Base-by-base conservation (phyloP, 2,888 invertebrate species). In the Ophioninae sp. region DNA sequence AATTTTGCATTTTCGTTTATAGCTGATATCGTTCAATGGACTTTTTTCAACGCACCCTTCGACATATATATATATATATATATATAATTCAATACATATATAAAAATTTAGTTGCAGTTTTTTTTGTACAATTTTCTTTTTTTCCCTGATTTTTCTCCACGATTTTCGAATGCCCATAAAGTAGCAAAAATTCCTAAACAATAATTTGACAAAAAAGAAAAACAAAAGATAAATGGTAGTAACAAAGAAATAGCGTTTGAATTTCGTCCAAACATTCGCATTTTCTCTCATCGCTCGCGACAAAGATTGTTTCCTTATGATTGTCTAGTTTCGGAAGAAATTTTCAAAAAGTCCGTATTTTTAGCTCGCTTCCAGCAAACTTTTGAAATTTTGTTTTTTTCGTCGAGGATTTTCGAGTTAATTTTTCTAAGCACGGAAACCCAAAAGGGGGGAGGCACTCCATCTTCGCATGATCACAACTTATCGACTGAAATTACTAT, bases 371-470 rank as follows among this genome's bases (percentile, higher is more conserved):
- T 64, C 37, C 17, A 17, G 8, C 67, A 22, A 22, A 20, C 65
- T 20, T 41, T 20, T 2, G 20, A n/a, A 64, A 20, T 22, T 39
- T 22, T 44, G 0, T 44, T 41, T 9, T 67, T 67, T 22, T 44
- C 13, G 44, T 9, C 13, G 44, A 44, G 44, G 13, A 44, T 44
- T 30, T 30, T 61, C 61, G 23, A 9, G 5, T 61, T 61, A 22
- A 22, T 10, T 10, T 23, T 10, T 23, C 23, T 22, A 44, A 44
- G 0, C 13, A 9, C 44, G n/a, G 65, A 73, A 61, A 73, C 65
- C 56, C 73, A 17, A 59, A 58, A 22, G n/a, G 64, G 69, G 68
- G 65, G 61, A 82, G 82, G 75, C 79, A 71, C 71, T 82, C 39
- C 17, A 64, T 22, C 10, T 68, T 69, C 44, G 68, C 44, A 37